Conservation (phyloP, 2,113 vertebrate genomes). For the Erinaceus europaeus region DNA sequence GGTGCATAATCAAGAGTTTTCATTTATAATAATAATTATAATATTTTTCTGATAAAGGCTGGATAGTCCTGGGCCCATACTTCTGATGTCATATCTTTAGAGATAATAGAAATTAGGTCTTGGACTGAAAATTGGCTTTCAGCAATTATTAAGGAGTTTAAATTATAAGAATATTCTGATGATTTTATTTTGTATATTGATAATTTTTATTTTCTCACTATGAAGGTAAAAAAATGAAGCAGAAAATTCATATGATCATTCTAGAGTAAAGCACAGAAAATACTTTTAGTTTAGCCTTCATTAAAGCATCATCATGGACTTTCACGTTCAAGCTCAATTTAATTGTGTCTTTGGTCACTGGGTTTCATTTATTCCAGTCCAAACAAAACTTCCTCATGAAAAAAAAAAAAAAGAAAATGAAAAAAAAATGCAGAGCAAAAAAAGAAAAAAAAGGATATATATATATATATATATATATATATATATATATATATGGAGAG, state of each 20-base stretch:
- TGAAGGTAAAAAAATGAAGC: slow-evolving; percentile 24
- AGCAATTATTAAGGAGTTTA: neutral
- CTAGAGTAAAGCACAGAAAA: neutral
- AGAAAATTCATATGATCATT: slow-evolving; percentile 1
- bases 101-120: neutral
- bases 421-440: neutral
- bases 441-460: neutral
- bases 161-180: neutral
- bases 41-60: neutral
- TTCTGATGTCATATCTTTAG: neutral
- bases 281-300: neutral
- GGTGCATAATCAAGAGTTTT: neutral
- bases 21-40: neutral
- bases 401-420: neutral
- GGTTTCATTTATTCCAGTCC: slow-evolving; percentile 57
- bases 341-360: slow-evolving; percentile 44
- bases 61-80: neutral
- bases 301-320: neutral
- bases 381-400: slow-evolving; percentile 57
- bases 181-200: neutral
- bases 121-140: neutral
- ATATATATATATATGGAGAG: too few species aligned
- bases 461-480: too few species aligned
- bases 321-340: slow-evolving; percentile 67
- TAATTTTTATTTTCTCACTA: neutral